Conservation (phyloP, 2,113 vertebrate species). For the Pelusios castaneus region DNA sequence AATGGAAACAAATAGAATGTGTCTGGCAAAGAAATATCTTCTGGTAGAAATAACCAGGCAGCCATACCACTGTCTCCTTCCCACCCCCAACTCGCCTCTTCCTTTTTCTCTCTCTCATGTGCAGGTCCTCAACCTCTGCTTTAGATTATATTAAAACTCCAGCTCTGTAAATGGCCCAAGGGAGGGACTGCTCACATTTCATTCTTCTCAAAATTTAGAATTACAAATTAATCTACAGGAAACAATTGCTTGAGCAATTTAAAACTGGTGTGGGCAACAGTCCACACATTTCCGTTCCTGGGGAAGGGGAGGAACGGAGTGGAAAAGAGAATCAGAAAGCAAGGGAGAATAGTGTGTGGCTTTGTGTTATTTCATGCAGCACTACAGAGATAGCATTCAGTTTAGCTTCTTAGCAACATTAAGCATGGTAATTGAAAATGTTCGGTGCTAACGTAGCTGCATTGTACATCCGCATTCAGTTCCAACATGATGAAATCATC, state of each 20-base stretch:
- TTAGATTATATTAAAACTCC: constrained; percentile 50
- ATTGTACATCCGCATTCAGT: constrained; percentile 5
- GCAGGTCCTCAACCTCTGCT: background rate
- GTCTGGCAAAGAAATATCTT: background rate
- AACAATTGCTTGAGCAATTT: constrained; percentile 71
- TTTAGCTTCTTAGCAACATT: constrained; percentile 45
- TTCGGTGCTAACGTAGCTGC: constrained; percentile 26
- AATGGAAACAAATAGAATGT: background rate
- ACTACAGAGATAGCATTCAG: background rate
- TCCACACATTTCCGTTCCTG: background rate
- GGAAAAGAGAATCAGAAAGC: background rate
- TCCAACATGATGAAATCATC: constrained; percentile 60
- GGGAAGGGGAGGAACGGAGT: background rate
- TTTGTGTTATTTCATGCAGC: background rate
- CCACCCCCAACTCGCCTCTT: background rate
- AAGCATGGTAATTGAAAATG: constrained; percentile 60
- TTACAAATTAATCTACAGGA: constrained; percentile 76
- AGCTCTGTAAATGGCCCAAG: constrained; percentile 47
- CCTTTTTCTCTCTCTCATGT: fast-evolving
- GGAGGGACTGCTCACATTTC: constrained; percentile 62
- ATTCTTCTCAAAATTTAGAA: constrained; percentile 60
- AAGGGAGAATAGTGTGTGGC: background rate
- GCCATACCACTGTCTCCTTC: fast-evolving
- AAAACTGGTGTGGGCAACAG: constrained; percentile 36
- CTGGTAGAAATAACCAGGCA: background rate